These are phyloP conservation scores for Brachionus rotundiformis DNA, from an alignment of 1,140 invertebrate species.

Conservation along the genomic window DNA sequence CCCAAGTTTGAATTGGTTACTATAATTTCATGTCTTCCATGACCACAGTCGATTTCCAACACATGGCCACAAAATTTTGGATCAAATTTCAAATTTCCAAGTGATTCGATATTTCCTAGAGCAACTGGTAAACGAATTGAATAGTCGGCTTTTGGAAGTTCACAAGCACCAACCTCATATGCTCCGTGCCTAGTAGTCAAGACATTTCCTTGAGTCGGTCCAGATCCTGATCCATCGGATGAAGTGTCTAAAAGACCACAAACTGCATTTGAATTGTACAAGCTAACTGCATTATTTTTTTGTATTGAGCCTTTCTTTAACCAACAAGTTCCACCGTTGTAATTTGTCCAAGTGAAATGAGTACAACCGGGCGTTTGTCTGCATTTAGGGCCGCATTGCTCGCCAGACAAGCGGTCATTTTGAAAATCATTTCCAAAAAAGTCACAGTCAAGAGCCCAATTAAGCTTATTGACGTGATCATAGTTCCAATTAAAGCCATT, in stretches of 20 bases:
- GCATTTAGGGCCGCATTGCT: not conserved
- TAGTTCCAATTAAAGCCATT: not conserved
- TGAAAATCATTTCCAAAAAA: not conserved
- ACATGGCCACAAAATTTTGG: constrained; percentile 32
- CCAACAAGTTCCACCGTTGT: not conserved
- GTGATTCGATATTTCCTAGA: constrained; percentile 13
- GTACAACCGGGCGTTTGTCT: not conserved
- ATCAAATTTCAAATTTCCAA: not conserved
- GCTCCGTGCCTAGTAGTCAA: not conserved
- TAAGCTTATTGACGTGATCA: not conserved
- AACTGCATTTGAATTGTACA: not conserved
- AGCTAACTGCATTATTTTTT: not conserved
- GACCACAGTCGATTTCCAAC: not conserved
- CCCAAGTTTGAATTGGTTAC: constrained; percentile 18
- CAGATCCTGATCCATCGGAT: not conserved
- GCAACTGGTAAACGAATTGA: not conserved
- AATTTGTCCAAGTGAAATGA: not conserved
- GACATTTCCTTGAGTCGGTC: not conserved
- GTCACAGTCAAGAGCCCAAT: constrained; percentile 1
- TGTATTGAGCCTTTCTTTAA: not conserved
- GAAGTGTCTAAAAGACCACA: not conserved
- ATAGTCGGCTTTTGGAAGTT: not conserved
- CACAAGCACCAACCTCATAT: not conserved
- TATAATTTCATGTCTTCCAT: not conserved
- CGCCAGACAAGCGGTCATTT: not conserved